Evolutionary conservation across 1,140 invertebrate genomes (phyloP).

Genomic region (Augochlora pura): DNA sequence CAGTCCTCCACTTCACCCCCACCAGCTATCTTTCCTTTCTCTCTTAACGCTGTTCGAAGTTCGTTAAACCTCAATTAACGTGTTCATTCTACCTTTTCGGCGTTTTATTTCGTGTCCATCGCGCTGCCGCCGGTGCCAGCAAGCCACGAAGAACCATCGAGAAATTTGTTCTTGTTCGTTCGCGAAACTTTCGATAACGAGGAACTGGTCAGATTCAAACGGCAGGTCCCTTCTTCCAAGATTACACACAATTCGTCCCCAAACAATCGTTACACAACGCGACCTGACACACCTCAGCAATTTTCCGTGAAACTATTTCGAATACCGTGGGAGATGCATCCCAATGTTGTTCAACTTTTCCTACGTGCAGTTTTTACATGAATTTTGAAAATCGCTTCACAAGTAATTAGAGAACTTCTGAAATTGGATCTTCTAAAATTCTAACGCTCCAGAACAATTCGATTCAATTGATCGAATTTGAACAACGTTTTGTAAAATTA

Average conservation of each 20-base stretch:
- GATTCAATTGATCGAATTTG: no score
- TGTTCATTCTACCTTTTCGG: slow-evolving; percentile 57
- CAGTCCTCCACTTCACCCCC: background rate
- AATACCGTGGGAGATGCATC: background rate
- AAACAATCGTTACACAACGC: background rate
- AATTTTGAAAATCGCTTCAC: background rate
- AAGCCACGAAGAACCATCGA: slow-evolving; percentile 64
- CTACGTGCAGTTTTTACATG: background rate
- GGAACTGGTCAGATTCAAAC: background rate
- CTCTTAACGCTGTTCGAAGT: slow-evolving; percentile 11
- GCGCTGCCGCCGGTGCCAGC: slow-evolving; percentile 58
- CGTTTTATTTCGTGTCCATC: slow-evolving; percentile 62
- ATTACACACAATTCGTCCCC: slow-evolving; percentile 27
- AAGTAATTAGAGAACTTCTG: no score
- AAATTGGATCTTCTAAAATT: no score
- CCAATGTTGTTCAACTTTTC: background rate
- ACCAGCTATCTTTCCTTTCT: background rate
- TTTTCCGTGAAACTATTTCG: background rate
- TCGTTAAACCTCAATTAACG: slow-evolving; percentile 22
- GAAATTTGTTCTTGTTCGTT: slow-evolving; percentile 8
- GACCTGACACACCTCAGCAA: background rate
- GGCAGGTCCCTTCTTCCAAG: no score
- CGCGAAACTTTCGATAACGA: slow-evolving; percentile 21
- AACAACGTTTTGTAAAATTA: no score
- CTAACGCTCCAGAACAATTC: no score